A percentile compares a stretch with the other conserved stretches of the same genome.
phyloP scores from a whole-genome alignment of 2,797 vertebrate species.

The Nannoperca australis region DNA sequence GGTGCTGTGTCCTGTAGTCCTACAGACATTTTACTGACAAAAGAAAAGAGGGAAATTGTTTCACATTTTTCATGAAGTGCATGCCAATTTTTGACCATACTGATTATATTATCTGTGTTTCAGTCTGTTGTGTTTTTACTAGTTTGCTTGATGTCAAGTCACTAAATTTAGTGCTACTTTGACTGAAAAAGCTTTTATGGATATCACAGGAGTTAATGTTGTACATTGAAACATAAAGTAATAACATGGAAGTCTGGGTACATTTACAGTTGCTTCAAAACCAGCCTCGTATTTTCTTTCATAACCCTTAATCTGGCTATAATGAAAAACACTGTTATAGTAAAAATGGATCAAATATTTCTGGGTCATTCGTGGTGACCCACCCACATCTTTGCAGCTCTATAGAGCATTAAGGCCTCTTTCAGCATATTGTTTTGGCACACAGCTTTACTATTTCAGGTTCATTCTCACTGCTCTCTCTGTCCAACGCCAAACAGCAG shows the following conservation, averaged over 20 bases:
- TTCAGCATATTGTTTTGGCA: background rate
- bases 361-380: background rate
- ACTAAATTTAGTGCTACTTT: background rate
- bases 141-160: background rate
- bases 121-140: background rate
- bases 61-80: background rate
- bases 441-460: no score
- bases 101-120: background rate
- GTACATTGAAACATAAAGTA: background rate
- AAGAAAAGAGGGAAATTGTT: background rate
- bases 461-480: no score
- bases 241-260: background rate
- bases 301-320: background rate
- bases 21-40: background rate
- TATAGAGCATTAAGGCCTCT: background rate
- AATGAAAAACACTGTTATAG: no score
- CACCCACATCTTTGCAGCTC: background rate
- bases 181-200: background rate
- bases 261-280: background rate
- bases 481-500: background rate
- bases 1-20: conserved; percentile 3
- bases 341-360: background rate
- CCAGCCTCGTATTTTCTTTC: no score
- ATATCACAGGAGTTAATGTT: background rate
- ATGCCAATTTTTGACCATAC: background rate